Evolutionary conservation across 2,797 vertebrate genomes (phyloP), one percentile per base, ranked within the genome.

Genomic region (Arrhamphus sclerolepis): DNA sequence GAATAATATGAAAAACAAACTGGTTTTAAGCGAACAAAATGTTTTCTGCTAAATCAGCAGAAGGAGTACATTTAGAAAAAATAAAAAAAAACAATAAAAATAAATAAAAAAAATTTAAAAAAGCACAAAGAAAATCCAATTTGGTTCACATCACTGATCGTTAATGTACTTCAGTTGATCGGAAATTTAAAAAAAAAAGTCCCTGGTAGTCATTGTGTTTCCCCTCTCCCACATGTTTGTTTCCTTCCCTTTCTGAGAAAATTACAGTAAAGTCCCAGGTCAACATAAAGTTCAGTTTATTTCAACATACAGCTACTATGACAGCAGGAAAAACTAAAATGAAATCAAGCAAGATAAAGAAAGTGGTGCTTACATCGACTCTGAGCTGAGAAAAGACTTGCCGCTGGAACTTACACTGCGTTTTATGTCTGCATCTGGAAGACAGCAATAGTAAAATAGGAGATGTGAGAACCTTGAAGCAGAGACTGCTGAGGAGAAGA

Each of bases 371-470:
- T 85, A 98, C 97, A 95, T 89, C 67, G 94, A 94, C 17, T 97
- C 95, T 0, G 96, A 95, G 72, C 93, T 95, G 54, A 93, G 87
- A 69, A 94, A 93, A n/a, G 95, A 91, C 58, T 87, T 94, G 75
- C 77, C 63, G 67, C 87, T 93, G 82, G 86, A 92, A 19, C 89
- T 85, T 1, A 86, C 76, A 11, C 82, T 93, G 81, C 89, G 94
- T 81, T 92, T 95, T 85, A 96, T 94, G 76, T 98, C 96, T 53
- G 95, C 94, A 91, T 97, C 93, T 94, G 78, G 22, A 73, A 77
- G 46, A 64, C 10, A 50, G 22, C 14, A 34, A 54, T 1, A 58
- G 14, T 49, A 1, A 43, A 19, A 21, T 14, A 46, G 2, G 10
- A 46, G 43, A 38, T 13, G 14, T 38, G 13, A 38, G 34, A 4